phyloP scores from a whole-genome alignment of 2,888 invertebrate species.

The Tenthredo notha region DNA sequence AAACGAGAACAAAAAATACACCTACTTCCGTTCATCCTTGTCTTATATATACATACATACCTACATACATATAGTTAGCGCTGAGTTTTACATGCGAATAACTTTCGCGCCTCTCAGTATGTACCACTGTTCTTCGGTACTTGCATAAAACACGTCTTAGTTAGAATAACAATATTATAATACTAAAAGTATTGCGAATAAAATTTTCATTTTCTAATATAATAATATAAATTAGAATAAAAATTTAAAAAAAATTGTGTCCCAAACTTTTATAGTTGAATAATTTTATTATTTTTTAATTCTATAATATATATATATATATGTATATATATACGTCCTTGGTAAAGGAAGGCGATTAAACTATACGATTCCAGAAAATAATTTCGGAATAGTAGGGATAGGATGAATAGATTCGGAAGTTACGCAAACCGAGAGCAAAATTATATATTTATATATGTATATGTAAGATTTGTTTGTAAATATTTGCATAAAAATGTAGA shows the following conservation, averaged over 20 bases:
- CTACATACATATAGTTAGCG: background rate
- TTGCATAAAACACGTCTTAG: background rate
- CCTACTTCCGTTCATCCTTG: constrained; percentile 53
- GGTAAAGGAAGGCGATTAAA: background rate
- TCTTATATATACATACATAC: background rate
- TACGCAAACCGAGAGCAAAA: background rate
- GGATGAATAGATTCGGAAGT: background rate
- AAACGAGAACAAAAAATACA: constrained; percentile 57
- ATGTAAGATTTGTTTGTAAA: background rate
- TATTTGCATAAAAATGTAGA: constrained; percentile 42
- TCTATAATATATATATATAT: too few relatives aligned
- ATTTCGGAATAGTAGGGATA: background rate
- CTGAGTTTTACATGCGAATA: background rate
- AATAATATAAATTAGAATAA: too few relatives aligned
- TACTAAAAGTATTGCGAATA: background rate
- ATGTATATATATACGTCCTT: background rate
- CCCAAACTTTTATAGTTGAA: too few relatives aligned
- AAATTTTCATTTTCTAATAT: background rate
- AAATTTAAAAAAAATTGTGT: too few relatives aligned
- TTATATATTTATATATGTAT: background rate
- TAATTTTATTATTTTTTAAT: background rate
- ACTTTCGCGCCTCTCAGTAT: background rate
- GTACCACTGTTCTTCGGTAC: background rate
- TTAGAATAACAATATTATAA: background rate
- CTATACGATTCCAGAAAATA: background rate